Base-by-base conservation (phyloP, 2,888 invertebrate species). In the Melipona bicolor region DNA sequence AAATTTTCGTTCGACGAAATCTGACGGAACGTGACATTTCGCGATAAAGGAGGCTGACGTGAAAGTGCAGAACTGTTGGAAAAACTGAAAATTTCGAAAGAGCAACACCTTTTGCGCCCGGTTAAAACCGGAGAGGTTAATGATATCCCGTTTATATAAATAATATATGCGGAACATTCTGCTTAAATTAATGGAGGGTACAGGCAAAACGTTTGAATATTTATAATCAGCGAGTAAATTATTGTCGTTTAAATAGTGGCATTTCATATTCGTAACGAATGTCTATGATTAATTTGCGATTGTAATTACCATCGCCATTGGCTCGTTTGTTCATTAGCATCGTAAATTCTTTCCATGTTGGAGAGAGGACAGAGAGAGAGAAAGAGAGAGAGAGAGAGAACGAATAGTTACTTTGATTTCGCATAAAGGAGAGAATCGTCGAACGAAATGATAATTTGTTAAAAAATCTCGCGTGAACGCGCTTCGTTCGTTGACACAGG, bases 201-300 rank as follows among this genome's bases (percentile, higher is more conserved):
- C 68, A 19, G 43, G 13, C 62, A 36, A 54, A 54, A 71, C 49
- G 71, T 32, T 49, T 27, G 71, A 77, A 54, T 79, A 75, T 79
- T 79, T 69, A 79, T 71, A 71, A 77, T 64, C 24, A 17, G 19
- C 19, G 27, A 77, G 71, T 56, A 77, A 56, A 65, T 61, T 27
- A 27, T 74, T 69, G 49, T 43, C 49, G 61, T 50, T 75, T 69
- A 75, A 49, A 32, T 24, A 49, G 15, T 21, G 9, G n/a, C 43
- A 21, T 73, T 78, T 59, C 67, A 36, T 78, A 52, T n/a, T 49
- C 52, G 59, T 27, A 61, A 50, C 24, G 72, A 59, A 72, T 52
- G 54, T 27, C 49, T 5, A 59, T n/a, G 24, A 52, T 24, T 61
- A 67, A 59, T 79, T 79, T 73, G 65, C 59, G 59, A 73, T 73